These are phyloP conservation scores for Hydropotes inermis DNA, from an alignment of 2,113 vertebrate species.

Conservation along the genomic window DNA sequence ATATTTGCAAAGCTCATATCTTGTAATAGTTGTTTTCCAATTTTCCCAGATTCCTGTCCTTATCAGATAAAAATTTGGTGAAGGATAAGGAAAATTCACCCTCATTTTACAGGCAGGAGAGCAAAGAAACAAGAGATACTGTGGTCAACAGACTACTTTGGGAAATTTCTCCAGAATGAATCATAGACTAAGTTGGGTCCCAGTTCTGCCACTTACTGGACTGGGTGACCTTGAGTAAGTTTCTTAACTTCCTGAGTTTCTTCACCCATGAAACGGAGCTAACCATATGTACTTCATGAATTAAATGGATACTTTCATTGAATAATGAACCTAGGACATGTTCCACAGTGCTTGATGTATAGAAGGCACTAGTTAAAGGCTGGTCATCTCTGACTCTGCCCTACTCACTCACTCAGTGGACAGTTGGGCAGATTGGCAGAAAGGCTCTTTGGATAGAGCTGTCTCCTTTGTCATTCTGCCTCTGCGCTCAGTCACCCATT, in stretches of 20 bases:
- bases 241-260: background rate
- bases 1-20: background rate
- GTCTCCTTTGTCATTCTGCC: background rate
- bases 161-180: background rate
- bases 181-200: background rate
- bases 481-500: background rate
- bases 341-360: background rate
- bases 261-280: background rate
- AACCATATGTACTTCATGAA: background rate
- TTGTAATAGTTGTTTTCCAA: background rate
- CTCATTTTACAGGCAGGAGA: background rate
- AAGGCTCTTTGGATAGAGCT: background rate
- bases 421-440: rapidly evolving
- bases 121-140: background rate
- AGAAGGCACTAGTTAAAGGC: background rate
- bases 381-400: background rate
- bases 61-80: background rate
- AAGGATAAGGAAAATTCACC: background rate
- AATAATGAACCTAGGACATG: background rate
- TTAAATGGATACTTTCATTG: background rate
- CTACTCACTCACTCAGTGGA: background rate
- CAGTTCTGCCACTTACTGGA: background rate
- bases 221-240: background rate
- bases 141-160: background rate
- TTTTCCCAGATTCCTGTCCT: background rate